phyloP scores from a whole-genome alignment of 1,140 invertebrate genomes.

The Neodiprion lecontei region DNA sequence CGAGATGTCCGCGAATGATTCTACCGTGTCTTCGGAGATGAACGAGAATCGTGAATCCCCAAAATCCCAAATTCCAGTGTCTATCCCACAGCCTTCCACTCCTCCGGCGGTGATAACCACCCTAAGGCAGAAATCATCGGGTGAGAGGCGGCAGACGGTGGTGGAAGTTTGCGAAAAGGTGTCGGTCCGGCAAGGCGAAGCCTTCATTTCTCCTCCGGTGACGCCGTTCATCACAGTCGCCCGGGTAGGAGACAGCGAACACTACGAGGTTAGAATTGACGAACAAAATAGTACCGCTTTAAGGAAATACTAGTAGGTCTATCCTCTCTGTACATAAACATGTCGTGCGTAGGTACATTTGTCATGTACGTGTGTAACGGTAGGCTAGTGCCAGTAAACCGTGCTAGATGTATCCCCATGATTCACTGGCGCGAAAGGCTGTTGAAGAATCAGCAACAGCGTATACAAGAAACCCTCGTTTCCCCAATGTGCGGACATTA shows the following conservation, averaged over 20 bases:
- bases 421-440: not conserved
- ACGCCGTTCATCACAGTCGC: slow-evolving; percentile 54
- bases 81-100: slow-evolving; percentile 22
- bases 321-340: not conserved
- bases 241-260: slow-evolving; percentile 35
- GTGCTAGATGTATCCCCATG: too few relatives aligned
- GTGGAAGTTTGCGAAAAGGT: slow-evolving; percentile 58
- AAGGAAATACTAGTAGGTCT: slow-evolving; percentile 38
- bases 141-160: slow-evolving; percentile 45
- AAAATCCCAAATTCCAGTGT: not conserved
- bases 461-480: not conserved
- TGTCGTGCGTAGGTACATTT: not conserved
- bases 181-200: slow-evolving; percentile 44
- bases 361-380: not conserved
- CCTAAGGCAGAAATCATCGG: slow-evolving; percentile 14
- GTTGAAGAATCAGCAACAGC: not conserved
- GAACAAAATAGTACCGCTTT: slow-evolving; percentile 44
- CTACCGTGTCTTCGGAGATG: too few relatives aligned
- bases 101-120: slow-evolving; percentile 22
- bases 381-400: not conserved
- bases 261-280: slow-evolving; percentile 53
- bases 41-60: not conserved
- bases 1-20: too few relatives aligned
- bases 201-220: slow-evolving; percentile 37
- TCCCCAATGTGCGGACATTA: not conserved